Base-by-base conservation (phyloP, 2,113 vertebrate species). In the Mesitornis unicolor region DNA sequence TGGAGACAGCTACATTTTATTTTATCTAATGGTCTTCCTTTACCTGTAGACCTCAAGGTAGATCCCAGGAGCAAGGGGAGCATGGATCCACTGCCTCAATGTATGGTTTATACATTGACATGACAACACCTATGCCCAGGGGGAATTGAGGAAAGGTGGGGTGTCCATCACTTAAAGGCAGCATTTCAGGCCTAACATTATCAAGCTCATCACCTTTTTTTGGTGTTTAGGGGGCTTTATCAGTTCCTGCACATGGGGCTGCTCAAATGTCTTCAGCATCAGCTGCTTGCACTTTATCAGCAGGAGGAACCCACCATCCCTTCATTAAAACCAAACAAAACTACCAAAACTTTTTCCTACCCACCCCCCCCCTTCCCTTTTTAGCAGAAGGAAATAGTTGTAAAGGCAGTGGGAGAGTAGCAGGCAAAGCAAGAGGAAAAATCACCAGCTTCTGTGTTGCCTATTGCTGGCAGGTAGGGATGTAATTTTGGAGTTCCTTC, bases 401-500 rank as follows among this genome's bases (percentile, higher is more conserved):
- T 50, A 29, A 61, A 84, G 45, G 7, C 21, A 42, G 18, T 68
- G 42, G 50, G 54, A 86, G 57, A 76, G 29, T 0, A 78, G 42
- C 51, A 50, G 61, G 78, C 65, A 51, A 70, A 42, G 68, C 64
- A 47, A 84, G 56, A 84, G 88, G 90, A 61, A 89, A 95, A 71
- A 85, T 9, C 47, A 53, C 36, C 43, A 35, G 53, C 76, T 95
- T 90, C 86, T 91, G 50, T 33, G 6, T 80, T 96, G 90, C 95
- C 87, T 79, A 75, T 81, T 96, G 87, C 91, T 93, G 21, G 86
- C 93, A 97, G 95, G 90, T 95, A 91, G 67, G 84, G 65, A 74
- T 92, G 63, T 89, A 84, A 92, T 79, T 95, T 83, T 78, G 87
- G 81, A 96, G 75, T 95, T 97, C 93, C 93, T 96, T 97, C 95